These are phyloP conservation scores for Brachylomia viminalis DNA, from an alignment of 2,888 invertebrate genomes.

Conservation along the genomic window DNA sequence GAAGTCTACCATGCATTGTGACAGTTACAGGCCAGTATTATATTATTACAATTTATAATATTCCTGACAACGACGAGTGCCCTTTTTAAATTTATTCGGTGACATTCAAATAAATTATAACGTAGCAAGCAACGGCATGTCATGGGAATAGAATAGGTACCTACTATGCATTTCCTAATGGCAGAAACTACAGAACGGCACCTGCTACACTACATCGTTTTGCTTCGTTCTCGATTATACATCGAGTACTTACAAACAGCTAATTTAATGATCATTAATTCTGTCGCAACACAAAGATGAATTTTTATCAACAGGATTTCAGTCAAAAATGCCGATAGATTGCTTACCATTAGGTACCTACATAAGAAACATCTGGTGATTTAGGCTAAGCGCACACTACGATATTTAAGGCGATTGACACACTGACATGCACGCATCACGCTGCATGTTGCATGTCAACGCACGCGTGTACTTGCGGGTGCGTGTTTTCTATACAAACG, in stretches of 20 bases:
- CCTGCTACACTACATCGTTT: neutral
- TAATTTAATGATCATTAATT: neutral
- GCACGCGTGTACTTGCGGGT: too few species aligned
- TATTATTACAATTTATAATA: neutral
- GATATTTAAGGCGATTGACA: too few species aligned
- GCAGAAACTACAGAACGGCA: neutral
- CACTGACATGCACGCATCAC: too few species aligned
- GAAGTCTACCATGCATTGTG: neutral
- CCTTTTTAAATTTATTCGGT: constrained; percentile 6
- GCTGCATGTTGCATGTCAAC: too few species aligned
- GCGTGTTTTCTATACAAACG: too few species aligned
- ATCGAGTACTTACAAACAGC: neutral
- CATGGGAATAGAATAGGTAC: neutral
- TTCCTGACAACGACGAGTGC: neutral
- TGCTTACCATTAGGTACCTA: too few species aligned
- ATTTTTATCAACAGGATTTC: neutral
- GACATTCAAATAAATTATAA: constrained; percentile 30
- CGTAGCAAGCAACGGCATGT: neutral
- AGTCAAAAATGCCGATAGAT: too few species aligned
- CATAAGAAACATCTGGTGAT: too few species aligned
- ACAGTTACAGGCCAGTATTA: neutral
- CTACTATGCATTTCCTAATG: neutral
- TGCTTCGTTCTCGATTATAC: neutral
- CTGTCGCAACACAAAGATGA: too few species aligned
- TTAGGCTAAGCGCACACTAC: too few species aligned